A percentile compares a stretch with the other conserved stretches of the same genome.
Evolutionary conservation across 2,113 vertebrate genomes (phyloP).

Genomic region (Mobula hypostoma): DNA sequence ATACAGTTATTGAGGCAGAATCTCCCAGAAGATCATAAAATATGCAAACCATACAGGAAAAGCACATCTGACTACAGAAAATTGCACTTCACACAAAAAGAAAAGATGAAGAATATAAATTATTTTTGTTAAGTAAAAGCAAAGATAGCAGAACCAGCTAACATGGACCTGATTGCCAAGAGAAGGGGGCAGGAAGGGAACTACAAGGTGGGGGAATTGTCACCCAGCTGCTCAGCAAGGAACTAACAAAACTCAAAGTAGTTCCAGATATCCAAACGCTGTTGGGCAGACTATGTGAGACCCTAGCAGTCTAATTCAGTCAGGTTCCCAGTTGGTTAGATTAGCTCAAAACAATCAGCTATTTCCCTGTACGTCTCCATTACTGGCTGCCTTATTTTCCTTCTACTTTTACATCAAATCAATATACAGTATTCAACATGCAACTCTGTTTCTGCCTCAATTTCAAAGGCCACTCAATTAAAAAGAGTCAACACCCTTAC

Average conservation of each 20-base stretch:
- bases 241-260: background rate
- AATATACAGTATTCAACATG: background rate
- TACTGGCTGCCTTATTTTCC: background rate
- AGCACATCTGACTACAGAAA: background rate
- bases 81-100: background rate
- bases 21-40: background rate
- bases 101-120: background rate
- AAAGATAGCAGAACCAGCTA: background rate
- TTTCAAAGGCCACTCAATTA: no score
- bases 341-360: background rate
- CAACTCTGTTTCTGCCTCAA: background rate
- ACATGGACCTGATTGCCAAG: background rate
- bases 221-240: no score
- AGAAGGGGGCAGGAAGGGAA: background rate
- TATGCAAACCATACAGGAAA: background rate
- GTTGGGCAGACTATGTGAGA: background rate
- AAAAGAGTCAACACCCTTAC: no score
- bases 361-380: no score
- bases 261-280: background rate
- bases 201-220: background rate
- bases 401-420: background rate
- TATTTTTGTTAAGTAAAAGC: background rate
- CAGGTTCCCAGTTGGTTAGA: background rate
- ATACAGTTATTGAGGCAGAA: background rate
- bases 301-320: background rate